Conservation (phyloP, 1,140 invertebrate species). For the Chrysoperla carnea region DNA sequence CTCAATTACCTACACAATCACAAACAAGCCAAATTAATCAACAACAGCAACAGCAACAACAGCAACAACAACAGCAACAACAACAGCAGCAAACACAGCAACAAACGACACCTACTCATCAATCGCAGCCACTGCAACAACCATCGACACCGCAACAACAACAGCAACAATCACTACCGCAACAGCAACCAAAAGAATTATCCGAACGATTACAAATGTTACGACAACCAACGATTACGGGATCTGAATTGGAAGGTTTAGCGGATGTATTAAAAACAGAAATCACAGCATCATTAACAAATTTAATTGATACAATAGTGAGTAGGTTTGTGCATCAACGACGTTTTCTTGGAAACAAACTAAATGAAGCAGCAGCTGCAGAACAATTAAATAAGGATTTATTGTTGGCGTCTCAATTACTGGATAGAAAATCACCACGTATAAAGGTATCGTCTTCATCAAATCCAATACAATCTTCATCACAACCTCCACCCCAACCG, state of each 20-base stretch:
- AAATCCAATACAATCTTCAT: slow-evolving; percentile 10
- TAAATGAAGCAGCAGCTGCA: slow-evolving; percentile 52
- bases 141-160: slow-evolving; percentile 14
- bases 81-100: slow-evolving; percentile 24
- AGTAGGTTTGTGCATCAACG: slow-evolving; percentile 67
- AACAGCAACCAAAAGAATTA: slow-evolving; percentile 19
- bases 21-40: slow-evolving; percentile 22
- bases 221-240: slow-evolving; percentile 37
- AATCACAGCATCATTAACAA: slow-evolving; percentile 64
- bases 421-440: slow-evolving; percentile 67
- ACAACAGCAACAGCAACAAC: slow-evolving; percentile 16
- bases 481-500: slow-evolving; percentile 1
- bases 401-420: slow-evolving; percentile 50
- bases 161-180: slow-evolving; percentile 1
- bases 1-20: slow-evolving; percentile 22
- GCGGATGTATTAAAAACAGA: slow-evolving; percentile 80
- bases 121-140: slow-evolving; percentile 13
- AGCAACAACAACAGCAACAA: slow-evolving; percentile 15
- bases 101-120: slow-evolving; percentile 17
- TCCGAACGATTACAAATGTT: slow-evolving; percentile 44
- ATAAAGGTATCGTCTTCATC: slow-evolving; percentile 57
- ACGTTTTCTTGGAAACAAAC: slow-evolving; percentile 53
- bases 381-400: slow-evolving; percentile 71
- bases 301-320: slow-evolving; percentile 77
- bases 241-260: slow-evolving; percentile 65